phyloP scores from a whole-genome alignment of 2,797 vertebrate genomes.

The Pangasius sanitwongsei region DNA sequence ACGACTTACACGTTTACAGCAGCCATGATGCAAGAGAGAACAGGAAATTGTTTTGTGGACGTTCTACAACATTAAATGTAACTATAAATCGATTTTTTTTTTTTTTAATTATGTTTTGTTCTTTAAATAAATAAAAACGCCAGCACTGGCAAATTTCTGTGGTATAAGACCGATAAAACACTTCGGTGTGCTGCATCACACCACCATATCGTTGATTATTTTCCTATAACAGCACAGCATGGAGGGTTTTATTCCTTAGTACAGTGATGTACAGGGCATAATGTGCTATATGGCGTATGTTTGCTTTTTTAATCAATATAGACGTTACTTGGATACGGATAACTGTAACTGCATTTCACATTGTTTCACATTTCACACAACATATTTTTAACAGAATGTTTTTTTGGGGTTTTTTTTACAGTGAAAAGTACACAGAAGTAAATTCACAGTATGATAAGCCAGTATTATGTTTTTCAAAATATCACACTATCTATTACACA shows the following conservation, averaged over 20 bases:
- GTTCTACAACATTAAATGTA: neutral
- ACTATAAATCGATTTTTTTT: neutral
- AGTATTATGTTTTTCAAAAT: neutral
- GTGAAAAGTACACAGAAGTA: neutral
- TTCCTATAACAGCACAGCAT: neutral
- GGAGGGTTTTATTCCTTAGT: neutral
- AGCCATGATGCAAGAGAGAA: neutral
- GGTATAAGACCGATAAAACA: neutral
- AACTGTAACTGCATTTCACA: neutral
- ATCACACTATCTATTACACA: neutral
- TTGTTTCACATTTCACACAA: neutral
- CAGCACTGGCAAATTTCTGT: neutral
- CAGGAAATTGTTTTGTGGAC: neutral
- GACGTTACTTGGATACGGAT: neutral
- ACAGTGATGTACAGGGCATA: neutral
- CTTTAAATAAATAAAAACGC: neutral
- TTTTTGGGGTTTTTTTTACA: neutral
- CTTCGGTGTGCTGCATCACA: no score
- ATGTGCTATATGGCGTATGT: neutral
- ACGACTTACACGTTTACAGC: neutral
- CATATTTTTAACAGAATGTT: neutral
- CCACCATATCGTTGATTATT: neutral
- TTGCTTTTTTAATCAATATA: neutral
- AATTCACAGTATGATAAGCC: neutral
- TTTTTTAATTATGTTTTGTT: neutral